A percentile compares a stretch with the other conserved stretches of the same genome.
phyloP scores from a whole-genome alignment of 2,797 vertebrate species.

The Lacerta agilis region DNA sequence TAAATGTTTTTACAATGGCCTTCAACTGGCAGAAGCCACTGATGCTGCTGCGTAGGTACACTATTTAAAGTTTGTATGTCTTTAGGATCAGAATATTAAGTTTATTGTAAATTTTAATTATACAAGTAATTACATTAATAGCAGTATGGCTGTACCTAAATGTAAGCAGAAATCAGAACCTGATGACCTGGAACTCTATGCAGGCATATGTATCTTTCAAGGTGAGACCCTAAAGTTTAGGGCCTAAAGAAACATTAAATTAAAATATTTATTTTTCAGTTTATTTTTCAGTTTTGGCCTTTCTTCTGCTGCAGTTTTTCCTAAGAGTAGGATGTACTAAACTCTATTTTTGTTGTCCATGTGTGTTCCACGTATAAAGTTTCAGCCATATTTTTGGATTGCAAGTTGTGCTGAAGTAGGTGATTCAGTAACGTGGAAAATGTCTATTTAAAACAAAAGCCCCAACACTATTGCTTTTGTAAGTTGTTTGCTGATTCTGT shows the following conservation, averaged over 20 bases:
- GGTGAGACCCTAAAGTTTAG: not conserved
- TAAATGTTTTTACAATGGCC: not conserved
- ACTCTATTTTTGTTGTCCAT: not conserved
- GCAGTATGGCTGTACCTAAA: not conserved
- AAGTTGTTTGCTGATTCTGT: conserved; percentile 40
- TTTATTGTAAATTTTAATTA: not conserved
- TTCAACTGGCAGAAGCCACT: not conserved
- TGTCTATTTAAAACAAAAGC: not conserved
- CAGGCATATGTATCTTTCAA: not conserved
- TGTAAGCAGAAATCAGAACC: not conserved
- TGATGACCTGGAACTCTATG: not conserved
- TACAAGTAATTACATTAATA: not conserved
- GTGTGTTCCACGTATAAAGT: not conserved
- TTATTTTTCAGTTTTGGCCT: too few species aligned
- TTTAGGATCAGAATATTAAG: too few species aligned
- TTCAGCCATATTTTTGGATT: not conserved
- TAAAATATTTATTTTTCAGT: too few species aligned
- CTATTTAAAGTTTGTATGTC: too few species aligned
- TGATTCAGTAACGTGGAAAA: not conserved
- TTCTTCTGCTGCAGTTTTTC: not conserved
- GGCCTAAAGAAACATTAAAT: not conserved
- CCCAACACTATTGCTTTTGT: not conserved
- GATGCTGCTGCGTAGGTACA: too few species aligned
- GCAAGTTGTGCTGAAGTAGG: not conserved
- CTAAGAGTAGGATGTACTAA: not conserved